phyloP scores from a whole-genome alignment of 1,140 invertebrate genomes.

The Philotrypesis tridentata region DNA sequence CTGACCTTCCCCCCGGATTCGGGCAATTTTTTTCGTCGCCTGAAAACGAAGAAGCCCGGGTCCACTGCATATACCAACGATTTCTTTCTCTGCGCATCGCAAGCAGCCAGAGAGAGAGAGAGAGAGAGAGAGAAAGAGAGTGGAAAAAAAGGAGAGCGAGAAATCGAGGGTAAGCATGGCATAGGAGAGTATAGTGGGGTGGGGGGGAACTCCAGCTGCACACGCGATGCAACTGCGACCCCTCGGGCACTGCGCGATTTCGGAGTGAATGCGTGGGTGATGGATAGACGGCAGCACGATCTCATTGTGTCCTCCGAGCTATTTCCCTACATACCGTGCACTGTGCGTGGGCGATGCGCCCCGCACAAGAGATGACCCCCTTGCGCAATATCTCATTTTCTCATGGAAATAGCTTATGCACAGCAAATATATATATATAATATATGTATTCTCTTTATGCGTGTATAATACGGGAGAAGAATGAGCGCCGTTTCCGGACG shows the following conservation, averaged over 20 bases:
- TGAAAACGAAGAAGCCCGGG: slow-evolving; percentile 47
- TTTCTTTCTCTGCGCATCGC: not conserved
- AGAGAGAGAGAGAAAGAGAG: not conserved
- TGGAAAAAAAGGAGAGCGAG: slow-evolving; percentile 27
- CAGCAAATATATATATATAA: too few species aligned
- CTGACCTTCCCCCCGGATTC: not conserved
- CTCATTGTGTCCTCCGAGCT: slow-evolving; percentile 16
- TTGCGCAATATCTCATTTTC: slow-evolving; percentile 43
- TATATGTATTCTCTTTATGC: too few species aligned
- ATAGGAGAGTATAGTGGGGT: not conserved
- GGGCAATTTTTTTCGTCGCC: slow-evolving; percentile 2
- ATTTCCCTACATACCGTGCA: not conserved
- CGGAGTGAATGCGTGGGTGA: slow-evolving; percentile 69
- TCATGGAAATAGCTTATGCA: slow-evolving; percentile 20
- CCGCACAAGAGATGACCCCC: not conserved
- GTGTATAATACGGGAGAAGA: too few species aligned
- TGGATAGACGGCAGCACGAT: slow-evolving; percentile 64
- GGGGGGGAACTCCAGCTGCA: slow-evolving; percentile 63
- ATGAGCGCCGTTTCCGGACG: slow-evolving; percentile 1
- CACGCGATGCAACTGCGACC: slow-evolving; percentile 43
- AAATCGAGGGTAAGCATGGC: not conserved
- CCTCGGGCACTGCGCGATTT: slow-evolving; percentile 43
- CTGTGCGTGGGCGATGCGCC: slow-evolving; percentile 1
- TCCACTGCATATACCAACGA: slow-evolving; percentile 43
- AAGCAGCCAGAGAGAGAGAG: too few species aligned